phyloP scores from a whole-genome alignment of 2,888 invertebrate genomes.

The Nephrotoma flavescens region DNA sequence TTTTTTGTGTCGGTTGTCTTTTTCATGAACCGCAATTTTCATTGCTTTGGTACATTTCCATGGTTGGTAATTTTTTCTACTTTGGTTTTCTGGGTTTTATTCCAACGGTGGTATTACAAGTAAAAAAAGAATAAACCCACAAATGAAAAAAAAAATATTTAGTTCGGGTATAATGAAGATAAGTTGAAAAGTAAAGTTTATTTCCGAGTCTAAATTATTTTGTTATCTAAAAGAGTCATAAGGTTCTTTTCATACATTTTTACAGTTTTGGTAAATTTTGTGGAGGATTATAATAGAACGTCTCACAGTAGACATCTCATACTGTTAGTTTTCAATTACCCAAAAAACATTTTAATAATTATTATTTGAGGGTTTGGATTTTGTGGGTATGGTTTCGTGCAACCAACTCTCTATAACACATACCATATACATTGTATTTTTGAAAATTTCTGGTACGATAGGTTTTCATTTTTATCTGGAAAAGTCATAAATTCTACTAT shows the following conservation, averaged over 20 bases:
- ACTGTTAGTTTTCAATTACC: neutral
- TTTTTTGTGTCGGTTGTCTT: neutral
- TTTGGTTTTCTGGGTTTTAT: neutral
- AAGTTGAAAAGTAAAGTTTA: neutral
- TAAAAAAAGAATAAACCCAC: neutral
- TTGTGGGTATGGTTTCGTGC: neutral
- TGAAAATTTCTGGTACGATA: neutral
- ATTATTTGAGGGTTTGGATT: neutral
- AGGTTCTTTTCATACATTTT: neutral
- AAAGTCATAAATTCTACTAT: neutral
- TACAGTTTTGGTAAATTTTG: neutral
- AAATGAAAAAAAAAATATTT: neutral
- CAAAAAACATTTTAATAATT: neutral
- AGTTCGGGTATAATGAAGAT: neutral
- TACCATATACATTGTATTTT: neutral
- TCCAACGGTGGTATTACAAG: neutral
- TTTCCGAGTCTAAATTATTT: neutral
- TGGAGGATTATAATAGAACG: neutral
- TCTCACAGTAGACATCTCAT: neutral
- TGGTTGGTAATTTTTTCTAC: neutral
- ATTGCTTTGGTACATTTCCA: neutral
- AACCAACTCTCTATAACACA: neutral
- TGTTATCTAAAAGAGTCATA: neutral
- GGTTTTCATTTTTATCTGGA: neutral
- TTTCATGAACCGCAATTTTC: neutral